phyloP scores from a whole-genome alignment of 1,140 invertebrate species.

The Capitella teleta region DNA sequence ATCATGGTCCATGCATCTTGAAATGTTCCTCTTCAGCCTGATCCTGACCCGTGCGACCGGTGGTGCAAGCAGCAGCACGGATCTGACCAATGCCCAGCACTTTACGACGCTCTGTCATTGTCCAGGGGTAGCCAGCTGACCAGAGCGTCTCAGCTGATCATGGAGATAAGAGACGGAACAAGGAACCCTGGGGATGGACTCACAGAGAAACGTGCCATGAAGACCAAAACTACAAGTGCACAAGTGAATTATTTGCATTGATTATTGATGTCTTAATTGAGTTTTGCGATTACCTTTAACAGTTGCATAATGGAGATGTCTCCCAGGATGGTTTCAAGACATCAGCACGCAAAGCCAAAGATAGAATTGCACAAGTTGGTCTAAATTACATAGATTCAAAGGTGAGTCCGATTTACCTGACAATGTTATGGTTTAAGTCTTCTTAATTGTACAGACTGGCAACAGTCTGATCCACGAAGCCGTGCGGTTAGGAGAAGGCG shows the following conservation, averaged over 20 bases:
- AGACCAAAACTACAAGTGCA: not conserved
- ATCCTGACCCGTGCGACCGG: slow-evolving; percentile 14
- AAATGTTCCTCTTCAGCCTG: not conserved
- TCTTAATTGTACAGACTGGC: slow-evolving; percentile 17
- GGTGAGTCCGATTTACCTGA: not conserved
- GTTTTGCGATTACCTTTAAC: not conserved
- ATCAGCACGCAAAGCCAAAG: no score
- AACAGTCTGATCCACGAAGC: slow-evolving; percentile 20
- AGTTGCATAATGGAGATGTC: not conserved
- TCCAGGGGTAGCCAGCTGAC: slow-evolving; percentile 14
- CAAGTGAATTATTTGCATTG: no score
- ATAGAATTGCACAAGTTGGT: no score
- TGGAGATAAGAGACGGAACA: slow-evolving; percentile 14
- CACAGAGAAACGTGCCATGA: not conserved
- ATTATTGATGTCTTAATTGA: not conserved
- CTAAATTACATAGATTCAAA: no score
- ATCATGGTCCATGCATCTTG: not conserved
- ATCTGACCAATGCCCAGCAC: slow-evolving; percentile 13
- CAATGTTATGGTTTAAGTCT: not conserved
- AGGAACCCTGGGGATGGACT: slow-evolving; percentile 15
- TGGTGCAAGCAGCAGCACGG: slow-evolving; percentile 20
- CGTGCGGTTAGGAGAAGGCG: slow-evolving; percentile 11
- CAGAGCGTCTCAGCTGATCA: slow-evolving; percentile 15
- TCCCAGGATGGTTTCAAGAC: no score
- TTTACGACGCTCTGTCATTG: slow-evolving; percentile 16